Evolutionary conservation across 2,113 vertebrate species (phyloP).

Genomic region (Ailurus styani): DNA sequence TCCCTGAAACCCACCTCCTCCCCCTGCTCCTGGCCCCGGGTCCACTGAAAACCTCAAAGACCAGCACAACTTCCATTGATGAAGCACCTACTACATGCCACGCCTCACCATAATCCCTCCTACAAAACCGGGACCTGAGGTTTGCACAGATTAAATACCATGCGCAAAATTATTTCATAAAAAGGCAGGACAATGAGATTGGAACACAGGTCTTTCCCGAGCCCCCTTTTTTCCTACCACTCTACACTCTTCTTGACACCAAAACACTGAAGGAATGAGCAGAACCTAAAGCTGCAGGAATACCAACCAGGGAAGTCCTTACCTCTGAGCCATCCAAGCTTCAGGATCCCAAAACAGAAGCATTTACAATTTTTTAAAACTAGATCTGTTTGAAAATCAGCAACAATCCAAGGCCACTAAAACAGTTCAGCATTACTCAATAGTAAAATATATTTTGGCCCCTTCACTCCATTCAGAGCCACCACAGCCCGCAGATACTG

Average conservation of each 20-base stretch:
- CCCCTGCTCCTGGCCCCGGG: no score
- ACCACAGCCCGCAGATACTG: not conserved
- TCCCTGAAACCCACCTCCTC: not conserved
- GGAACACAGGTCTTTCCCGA: not conserved
- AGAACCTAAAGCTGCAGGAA: not conserved
- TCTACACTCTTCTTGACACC: not conserved
- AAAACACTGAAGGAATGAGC: not conserved
- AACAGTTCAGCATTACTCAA: not conserved
- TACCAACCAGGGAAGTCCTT: not conserved
- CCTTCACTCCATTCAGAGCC: not conserved
- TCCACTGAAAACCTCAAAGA: not conserved
- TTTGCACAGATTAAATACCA: not conserved
- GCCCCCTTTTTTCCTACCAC: not conserved
- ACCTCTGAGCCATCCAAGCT: not conserved
- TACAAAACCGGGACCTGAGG: not conserved
- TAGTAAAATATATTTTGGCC: not conserved
- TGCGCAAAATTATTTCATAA: not conserved
- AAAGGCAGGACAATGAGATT: not conserved
- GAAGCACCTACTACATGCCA: not conserved
- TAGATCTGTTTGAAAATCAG: not conserved
- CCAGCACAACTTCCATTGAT: fast-evolving
- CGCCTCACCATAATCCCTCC: not conserved
- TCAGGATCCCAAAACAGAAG: not conserved
- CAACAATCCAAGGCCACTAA: not conserved
- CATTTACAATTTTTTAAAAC: not conserved